A percentile compares a stretch with the other conserved stretches of the same genome.
These are phyloP conservation scores for Riptortus pedestris DNA, from an alignment of 1,140 invertebrate genomes.

Conservation along the genomic window DNA sequence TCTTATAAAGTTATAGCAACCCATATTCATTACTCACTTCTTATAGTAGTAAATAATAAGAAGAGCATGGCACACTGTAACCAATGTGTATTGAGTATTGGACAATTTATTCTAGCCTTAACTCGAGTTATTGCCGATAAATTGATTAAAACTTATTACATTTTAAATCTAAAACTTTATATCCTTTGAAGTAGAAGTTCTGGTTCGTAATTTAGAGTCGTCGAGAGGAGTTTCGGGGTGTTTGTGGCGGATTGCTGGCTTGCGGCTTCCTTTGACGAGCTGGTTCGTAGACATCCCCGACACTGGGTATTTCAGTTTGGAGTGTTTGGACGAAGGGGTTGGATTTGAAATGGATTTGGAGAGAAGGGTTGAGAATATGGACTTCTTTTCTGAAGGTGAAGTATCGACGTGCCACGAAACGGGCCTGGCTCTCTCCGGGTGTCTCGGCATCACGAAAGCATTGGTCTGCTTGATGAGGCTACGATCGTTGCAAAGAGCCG, in stretches of 20 bases:
- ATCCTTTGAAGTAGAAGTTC: constrained; percentile 23
- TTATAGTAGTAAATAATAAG: too few relatives aligned
- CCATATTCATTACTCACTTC: too few relatives aligned
- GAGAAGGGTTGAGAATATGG: constrained; percentile 30
- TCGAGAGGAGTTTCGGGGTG: constrained; percentile 46
- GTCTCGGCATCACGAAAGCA: constrained; percentile 63
- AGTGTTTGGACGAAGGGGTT: constrained; percentile 24
- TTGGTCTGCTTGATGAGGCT: constrained; percentile 75
- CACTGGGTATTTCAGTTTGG: constrained; percentile 45
- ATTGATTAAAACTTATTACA: not conserved
- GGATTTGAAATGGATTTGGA: constrained; percentile 25
- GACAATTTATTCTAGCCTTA: not conserved
- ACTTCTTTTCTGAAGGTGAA: constrained; percentile 24
- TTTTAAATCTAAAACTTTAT: not conserved
- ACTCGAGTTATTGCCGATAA: not conserved
- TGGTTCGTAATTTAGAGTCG: constrained; percentile 21
- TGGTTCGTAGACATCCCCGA: constrained; percentile 49
- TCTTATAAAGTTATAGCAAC: too few relatives aligned
- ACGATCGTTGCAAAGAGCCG: constrained; percentile 78
- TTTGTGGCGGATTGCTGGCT: constrained; percentile 45
- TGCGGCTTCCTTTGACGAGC: constrained; percentile 46
- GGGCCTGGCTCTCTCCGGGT: constrained; percentile 47
- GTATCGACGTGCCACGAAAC: constrained; percentile 32
- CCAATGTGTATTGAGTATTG: not conserved
- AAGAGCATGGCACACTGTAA: not conserved